These are phyloP conservation scores for Morelia viridis DNA, from an alignment of 2,797 vertebrate genomes.

Conservation along the genomic window DNA sequence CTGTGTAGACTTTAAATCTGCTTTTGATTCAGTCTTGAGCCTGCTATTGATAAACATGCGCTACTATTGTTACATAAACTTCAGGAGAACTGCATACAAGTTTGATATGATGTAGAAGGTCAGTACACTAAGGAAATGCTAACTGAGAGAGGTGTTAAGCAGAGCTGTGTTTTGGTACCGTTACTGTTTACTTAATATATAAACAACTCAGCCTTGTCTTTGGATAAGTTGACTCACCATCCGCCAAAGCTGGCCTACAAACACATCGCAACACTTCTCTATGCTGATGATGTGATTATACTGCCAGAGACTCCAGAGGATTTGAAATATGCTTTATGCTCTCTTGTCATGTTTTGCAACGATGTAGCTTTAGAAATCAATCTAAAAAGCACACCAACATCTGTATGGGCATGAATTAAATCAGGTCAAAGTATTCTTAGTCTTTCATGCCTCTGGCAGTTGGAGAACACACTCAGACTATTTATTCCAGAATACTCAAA, in stretches of 20 bases:
- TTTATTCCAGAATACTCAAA: neutral
- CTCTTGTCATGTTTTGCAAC: neutral
- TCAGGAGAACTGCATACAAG: neutral
- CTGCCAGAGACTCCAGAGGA: neutral
- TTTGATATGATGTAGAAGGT: neutral
- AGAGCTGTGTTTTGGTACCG: neutral
- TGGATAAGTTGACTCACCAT: neutral
- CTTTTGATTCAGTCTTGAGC: neutral
- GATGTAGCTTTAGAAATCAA: neutral
- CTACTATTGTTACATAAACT: neutral
- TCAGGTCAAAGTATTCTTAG: neutral
- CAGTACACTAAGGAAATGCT: neutral
- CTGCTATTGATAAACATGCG: neutral
- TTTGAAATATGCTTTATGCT: neutral
- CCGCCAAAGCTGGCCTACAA: neutral
- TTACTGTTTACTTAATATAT: neutral
- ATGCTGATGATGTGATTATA: neutral
- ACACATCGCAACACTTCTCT: neutral
- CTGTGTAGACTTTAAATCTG: neutral
- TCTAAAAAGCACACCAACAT: neutral
- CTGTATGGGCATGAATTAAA: neutral
- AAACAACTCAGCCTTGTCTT: neutral
- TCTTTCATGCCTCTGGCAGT: neutral
- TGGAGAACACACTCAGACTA: neutral
- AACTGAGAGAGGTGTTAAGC: neutral